Evolutionary conservation across 2,888 invertebrate genomes (phyloP), one percentile per base, ranked within the genome.

Genomic region (Callosobruchus maculatus): DNA sequence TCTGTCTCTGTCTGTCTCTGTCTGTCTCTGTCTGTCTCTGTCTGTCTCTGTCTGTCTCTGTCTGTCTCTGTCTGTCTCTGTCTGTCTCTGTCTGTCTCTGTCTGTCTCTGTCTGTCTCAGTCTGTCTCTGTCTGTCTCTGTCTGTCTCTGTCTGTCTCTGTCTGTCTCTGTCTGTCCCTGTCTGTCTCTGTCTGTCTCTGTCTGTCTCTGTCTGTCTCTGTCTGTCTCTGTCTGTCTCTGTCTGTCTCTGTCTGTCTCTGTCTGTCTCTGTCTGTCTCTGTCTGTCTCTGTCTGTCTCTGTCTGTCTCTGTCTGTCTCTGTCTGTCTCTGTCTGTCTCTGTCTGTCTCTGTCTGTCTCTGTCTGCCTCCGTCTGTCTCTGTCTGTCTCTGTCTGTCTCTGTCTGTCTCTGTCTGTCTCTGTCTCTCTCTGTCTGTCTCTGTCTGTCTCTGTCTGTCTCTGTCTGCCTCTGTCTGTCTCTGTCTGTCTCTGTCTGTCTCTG

Each of bases 1-100:
- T 71, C 22, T 71, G 71, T 71, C 22, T 71, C 30, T 71, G 71
- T 71, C 22, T 71, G 71, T 71, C 22, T 71, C 30, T 71, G 71
- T 71, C 22, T 71, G 71, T 71, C 22, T 71, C 30, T 71, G 71
- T 71, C 22, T 71, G 71, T 71, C 22, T 71, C 26, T 26, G 26
- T 26, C 26, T 26, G 26, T 26, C 26, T 26, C 26, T 26, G 26
- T 26, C 26, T 26, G 7, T 26, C 26, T 26, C 26, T 26, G 26
- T 26, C 26, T 26, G 26, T 26, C 26, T 26, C 26, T 26, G 26
- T 26, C 26, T 26, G 71, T 71, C 30, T 71, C 22, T 71, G 71
- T 71, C 22, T 71, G 71, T 71, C 30, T 71, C 22, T 71, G 71
- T 71, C 22, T 71, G 71, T 71, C 30, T 71, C 22, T 71, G 71